Evolutionary conservation across 1,140 invertebrate species (phyloP), one percentile per base, ranked within the genome.

Genomic region (Venustaconcha ellipsiformis): DNA sequence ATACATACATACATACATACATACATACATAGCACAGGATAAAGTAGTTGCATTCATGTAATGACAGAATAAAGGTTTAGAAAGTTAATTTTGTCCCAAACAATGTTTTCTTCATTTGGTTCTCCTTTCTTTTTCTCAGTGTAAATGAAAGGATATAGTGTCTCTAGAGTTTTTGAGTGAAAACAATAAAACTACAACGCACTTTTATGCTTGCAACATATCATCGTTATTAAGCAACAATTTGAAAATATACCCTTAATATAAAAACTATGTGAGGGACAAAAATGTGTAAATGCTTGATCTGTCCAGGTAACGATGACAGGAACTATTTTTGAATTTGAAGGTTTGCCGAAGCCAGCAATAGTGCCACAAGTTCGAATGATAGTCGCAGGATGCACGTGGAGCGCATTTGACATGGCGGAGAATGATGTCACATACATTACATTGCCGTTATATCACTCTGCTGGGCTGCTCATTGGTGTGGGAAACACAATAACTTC

Each of bases 301-400:
- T 4, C 2, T 12, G n/a, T 66, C 26, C 5, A 17, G 17, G 17
- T 20, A 5, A 37, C 30, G 2, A n/a, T 66, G 17, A 66, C 15
- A 20, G 26, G 5, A 20, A 20, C 30, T 67, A 0, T 11, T 48
- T 48, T 48, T 48, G 37, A 59, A 18, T 58, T 58, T 26, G 2
- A 37, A 76, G 74, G 74, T 71, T 72, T 76, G 55, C 74, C 74
- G 2, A 76, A 76, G 56, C 62, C 74, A 48, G 74, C 74, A 11
- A 26, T 23, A 11, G 26, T 72, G 4, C 30, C 64, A 26, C 57
- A 67, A 14, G 59, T 30, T 18, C 66, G n/a, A 62, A 1, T 56
- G 23, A 4, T 71, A 23, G 57, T n/a, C 14, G n/a, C 74, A 14
- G 1, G 55, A 30, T 3, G 67, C 5, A 30, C 67, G n/a, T 20